phyloP scores from a whole-genome alignment of 2,113 vertebrate genomes.

The Anguilla japonica region DNA sequence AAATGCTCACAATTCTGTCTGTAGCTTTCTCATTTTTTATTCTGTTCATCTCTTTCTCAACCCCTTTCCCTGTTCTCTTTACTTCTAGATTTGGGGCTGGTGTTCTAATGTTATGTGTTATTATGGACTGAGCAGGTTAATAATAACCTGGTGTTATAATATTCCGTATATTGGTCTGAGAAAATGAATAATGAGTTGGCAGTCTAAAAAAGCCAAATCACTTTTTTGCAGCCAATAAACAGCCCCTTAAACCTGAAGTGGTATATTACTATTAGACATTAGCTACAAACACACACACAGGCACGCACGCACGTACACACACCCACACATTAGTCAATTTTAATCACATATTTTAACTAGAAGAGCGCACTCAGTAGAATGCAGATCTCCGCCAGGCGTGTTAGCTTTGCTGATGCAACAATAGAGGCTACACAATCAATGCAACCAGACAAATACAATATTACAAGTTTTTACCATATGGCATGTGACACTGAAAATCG shows the following conservation, averaged over 20 bases:
- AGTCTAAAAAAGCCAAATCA: background rate
- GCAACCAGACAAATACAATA: no score
- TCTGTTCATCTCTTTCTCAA: background rate
- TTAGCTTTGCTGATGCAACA: no score
- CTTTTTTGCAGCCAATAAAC: background rate
- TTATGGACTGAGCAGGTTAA: background rate
- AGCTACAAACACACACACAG: background rate
- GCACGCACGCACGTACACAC: background rate
- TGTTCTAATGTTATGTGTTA: background rate
- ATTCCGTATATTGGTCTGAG: background rate
- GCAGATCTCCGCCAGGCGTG: no score
- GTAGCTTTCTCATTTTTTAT: background rate
- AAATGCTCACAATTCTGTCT: background rate
- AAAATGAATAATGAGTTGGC: background rate
- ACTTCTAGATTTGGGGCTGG: no score
- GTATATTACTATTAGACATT: background rate
- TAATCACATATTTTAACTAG: background rate
- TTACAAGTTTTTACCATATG: no score
- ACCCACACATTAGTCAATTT: background rate
- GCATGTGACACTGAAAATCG: no score
- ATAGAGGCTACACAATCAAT: no score
- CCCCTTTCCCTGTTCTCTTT: background rate
- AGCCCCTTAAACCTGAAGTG: background rate
- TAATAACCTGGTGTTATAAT: background rate
- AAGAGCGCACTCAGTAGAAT: no score